Evolutionary conservation across 2,888 invertebrate genomes (phyloP).

Genomic region (Melinaea marsaeus): DNA sequence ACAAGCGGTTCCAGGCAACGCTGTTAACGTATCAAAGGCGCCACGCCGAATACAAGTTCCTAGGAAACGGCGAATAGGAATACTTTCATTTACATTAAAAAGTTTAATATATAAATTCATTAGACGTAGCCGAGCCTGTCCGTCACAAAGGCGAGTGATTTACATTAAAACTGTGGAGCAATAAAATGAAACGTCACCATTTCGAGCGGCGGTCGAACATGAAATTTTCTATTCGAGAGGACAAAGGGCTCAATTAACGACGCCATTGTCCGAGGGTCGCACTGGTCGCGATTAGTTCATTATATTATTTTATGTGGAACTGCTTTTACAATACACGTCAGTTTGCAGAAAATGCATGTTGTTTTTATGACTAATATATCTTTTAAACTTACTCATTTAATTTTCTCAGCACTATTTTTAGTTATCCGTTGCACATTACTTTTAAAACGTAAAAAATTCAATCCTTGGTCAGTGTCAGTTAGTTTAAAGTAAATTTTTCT

Average conservation of each 20-base stretch:
- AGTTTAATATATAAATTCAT: slow-evolving; percentile 23
- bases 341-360: slow-evolving; percentile 19
- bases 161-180: slow-evolving; percentile 64
- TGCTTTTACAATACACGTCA: slow-evolving; percentile 37
- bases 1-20: slow-evolving; percentile 71
- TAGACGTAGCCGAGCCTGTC: slow-evolving; percentile 38
- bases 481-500: no score
- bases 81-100: slow-evolving; percentile 30
- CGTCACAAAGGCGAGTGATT: slow-evolving; percentile 64
- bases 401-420: neutral
- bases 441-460: neutral
- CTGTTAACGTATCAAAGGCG: slow-evolving; percentile 67
- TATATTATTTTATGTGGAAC: slow-evolving; percentile 69
- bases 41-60: slow-evolving; percentile 61
- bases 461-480: no score
- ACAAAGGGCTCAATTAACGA: slow-evolving; percentile 74
- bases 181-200: slow-evolving; percentile 64
- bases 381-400: slow-evolving; percentile 8
- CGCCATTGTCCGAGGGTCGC: slow-evolving; percentile 62
- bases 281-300: slow-evolving; percentile 65
- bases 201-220: slow-evolving; percentile 62
- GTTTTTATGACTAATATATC: slow-evolving; percentile 30
- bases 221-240: slow-evolving; percentile 72
- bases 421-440: neutral
- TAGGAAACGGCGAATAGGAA: slow-evolving; percentile 45